Base-by-base conservation (phyloP, 2,113 vertebrate species). In the Sciurus niger region DNA sequence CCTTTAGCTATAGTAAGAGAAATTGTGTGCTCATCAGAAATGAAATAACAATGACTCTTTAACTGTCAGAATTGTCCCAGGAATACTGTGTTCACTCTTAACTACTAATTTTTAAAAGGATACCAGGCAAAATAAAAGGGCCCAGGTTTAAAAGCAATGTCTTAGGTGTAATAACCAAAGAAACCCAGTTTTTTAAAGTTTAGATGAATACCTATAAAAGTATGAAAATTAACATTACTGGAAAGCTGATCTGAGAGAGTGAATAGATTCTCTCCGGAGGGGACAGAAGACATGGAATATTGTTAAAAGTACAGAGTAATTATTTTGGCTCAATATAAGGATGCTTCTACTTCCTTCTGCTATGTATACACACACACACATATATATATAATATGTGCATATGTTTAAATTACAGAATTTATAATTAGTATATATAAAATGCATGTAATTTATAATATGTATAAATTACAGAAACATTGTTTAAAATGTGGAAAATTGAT, bases 201-300 rank as follows among this genome's bases (percentile, higher is more conserved):
- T 74, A 17, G 24, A 89, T 55, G 6, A 76, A 73, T 48, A 92
- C 1, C 60, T 43, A 68, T 14, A 28, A 18, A 2, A 48, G 0
- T 24, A n/a, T 80, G 25, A 77, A 92, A 88, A 67, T 87, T 76
- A 77, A 70, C 74, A 67, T 79, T 77, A 40, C 1, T 58, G 6
- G 12, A 93, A 76, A 2, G 0, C 22, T 84, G 28, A 65, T 9
- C 1, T 24, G 14, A 63, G 9, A 65, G 0, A 85, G 11, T 43
- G 32, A 53, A 17, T 1, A 34, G 6, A 40, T 87, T 32, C 7
- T 84, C 24, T 37, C 10, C 12, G 0, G 0, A 4, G 4, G 16
- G 0, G 43, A 8, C 0, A 8, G 73, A 79, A 8, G 82, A 2
- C 32, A 3, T 7, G 1, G 0, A 30, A 1, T 30, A 40, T 34